A percentile compares a stretch with the other conserved stretches of the same genome.
These are phyloP conservation scores for Diacarnus erythraeanus DNA, from an alignment of 37 sponge, comb jelly and placozoan species.

Conservation along the genomic window DNA sequence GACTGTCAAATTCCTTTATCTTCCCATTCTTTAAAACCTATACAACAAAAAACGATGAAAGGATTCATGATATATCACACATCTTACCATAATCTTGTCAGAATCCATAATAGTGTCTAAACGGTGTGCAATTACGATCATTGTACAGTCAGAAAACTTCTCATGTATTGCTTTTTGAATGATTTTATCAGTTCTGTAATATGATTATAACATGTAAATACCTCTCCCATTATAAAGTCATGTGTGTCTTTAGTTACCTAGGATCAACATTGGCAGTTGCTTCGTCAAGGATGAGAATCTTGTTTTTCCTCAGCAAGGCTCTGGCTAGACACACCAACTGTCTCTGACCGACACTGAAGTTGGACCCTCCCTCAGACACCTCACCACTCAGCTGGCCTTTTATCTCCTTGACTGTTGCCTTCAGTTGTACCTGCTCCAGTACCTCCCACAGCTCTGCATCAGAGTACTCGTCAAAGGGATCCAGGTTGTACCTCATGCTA, in stretches of 20 bases:
- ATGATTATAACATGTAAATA: not conserved
- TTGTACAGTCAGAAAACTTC: conserved; percentile 78
- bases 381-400: conserved; percentile 57
- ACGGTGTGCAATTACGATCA: conserved; percentile 91
- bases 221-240: not conserved
- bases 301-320: conserved; percentile 78
- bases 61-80: not conserved
- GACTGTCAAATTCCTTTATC: conserved; percentile 55
- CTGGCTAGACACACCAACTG: conserved; percentile 87
- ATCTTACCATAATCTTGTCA: conserved; percentile 79
- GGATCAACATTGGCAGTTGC: conserved; percentile 89
- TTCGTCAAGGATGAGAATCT: conserved; percentile 83
- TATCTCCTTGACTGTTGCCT: conserved; percentile 47
- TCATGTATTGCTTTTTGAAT: conserved; percentile 80
- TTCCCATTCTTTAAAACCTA: conserved; percentile 54
- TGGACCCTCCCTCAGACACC: conserved; percentile 81
- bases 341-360: conserved; percentile 87
- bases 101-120: conserved; percentile 95
- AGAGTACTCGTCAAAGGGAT: conserved; percentile 76
- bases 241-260: conserved; percentile 6
- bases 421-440: conserved; percentile 81
- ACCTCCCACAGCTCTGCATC: conserved; percentile 80
- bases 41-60: not conserved
- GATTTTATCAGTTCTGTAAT: conserved; percentile 79
- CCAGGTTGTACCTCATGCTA: conserved; percentile 85